These are phyloP conservation scores for Microcebus tavaratra DNA, from an alignment of 2,113 vertebrate species.

Conservation along the genomic window DNA sequence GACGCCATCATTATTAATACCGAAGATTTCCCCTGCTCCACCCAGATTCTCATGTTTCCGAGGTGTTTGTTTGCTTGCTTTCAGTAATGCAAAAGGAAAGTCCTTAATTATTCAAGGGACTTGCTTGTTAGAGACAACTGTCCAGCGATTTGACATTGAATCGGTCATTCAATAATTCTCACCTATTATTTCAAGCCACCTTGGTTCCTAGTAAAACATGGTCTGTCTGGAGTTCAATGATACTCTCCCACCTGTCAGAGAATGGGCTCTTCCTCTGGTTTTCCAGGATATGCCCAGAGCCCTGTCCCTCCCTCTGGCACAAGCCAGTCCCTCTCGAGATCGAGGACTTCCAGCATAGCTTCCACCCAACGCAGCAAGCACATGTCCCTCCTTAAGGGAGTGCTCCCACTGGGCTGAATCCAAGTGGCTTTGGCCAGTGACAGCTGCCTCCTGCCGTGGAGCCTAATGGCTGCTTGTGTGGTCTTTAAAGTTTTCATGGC, in stretches of 20 bases:
- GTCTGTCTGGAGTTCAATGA: neutral
- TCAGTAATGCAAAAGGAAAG: neutral
- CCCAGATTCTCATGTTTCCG: neutral
- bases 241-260: neutral
- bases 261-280: neutral
- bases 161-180: neutral
- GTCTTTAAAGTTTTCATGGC: neutral
- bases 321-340: neutral
- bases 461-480: rapidly evolving
- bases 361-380: neutral
- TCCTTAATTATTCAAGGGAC: neutral
- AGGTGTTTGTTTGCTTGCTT: neutral
- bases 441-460: neutral
- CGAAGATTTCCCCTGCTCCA: neutral
- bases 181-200: neutral
- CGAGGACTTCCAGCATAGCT: neutral
- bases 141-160: neutral
- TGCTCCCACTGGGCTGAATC: neutral
- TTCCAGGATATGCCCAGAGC: neutral
- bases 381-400: neutral
- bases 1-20: neutral
- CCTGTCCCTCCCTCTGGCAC: neutral
- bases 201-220: neutral
- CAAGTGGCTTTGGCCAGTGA: neutral
- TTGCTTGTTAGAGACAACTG: neutral